These are phyloP conservation scores for Nemotelus pantherinus DNA, from an alignment of 2,888 invertebrate genomes.

Conservation along the genomic window DNA sequence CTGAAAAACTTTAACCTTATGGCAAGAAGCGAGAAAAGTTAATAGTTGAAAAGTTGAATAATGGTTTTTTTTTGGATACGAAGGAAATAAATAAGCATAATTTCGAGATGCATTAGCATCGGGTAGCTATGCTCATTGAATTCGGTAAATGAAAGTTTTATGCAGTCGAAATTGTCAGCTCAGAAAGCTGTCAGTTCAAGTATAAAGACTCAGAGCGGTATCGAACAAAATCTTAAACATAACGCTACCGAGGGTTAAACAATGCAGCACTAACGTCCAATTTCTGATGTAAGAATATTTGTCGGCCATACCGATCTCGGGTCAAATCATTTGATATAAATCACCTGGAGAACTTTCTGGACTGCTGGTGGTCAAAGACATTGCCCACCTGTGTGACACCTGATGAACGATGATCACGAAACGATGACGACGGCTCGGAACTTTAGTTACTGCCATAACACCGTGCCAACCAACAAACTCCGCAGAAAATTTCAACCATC, in stretches of 20 bases:
- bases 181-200: not conserved
- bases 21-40: too few relatives aligned
- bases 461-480: not conserved
- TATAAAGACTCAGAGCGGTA: not conserved
- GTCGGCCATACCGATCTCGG: slow-evolving; percentile 29
- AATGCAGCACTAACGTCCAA: slow-evolving; percentile 14
- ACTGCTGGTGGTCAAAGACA: slow-evolving; percentile 16
- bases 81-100: not conserved
- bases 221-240: not conserved
- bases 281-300: slow-evolving; percentile 13
- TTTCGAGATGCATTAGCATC: not conserved
- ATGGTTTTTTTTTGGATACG: too few relatives aligned
- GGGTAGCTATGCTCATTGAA: not conserved
- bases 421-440: not conserved
- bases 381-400: slow-evolving; percentile 24
- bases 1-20: not conserved
- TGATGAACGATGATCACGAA: slow-evolving; percentile 20
- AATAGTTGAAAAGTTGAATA: too few relatives aligned
- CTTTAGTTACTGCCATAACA: not conserved
- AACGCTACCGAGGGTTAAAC: not conserved
- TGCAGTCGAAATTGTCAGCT: too few relatives aligned
- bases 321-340: slow-evolving; percentile 42
- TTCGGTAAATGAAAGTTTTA: too few relatives aligned
- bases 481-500: not conserved
- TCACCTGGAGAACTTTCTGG: slow-evolving; percentile 16